Evolutionary conservation across 2,113 vertebrate genomes (phyloP).

Genomic region (Phodopus roborovskii): DNA sequence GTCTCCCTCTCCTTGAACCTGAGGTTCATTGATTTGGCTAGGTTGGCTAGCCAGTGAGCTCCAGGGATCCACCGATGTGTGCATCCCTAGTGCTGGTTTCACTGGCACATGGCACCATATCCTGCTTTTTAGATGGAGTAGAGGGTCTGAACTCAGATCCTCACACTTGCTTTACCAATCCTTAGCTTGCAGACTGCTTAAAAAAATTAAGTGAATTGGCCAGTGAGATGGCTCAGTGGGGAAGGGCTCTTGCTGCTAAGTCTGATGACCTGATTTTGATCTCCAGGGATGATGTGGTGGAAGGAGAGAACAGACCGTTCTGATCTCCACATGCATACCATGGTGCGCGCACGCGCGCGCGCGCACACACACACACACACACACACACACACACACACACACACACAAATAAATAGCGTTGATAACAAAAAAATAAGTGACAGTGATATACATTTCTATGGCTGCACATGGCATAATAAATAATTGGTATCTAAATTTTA

Average conservation of each 20-base stretch:
- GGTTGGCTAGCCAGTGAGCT: not conserved
- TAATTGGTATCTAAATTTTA: not conserved
- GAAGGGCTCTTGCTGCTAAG: not conserved
- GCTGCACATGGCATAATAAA: not conserved
- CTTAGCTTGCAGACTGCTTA: not conserved
- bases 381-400: not conserved
- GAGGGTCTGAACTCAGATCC: not conserved
- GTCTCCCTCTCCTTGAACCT: too few species aligned
- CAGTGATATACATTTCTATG: not conserved
- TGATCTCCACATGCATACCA: not conserved
- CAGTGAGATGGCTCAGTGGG: not conserved
- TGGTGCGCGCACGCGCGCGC: not conserved
- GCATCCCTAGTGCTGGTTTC: not conserved
- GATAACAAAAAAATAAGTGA: slow-evolving; percentile 17
- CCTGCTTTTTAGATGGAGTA: not conserved
- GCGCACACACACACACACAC: not conserved
- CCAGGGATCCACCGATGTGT: not conserved
- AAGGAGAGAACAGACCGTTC: not conserved
- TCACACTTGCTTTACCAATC: not conserved
- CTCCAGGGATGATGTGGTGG: not conserved
- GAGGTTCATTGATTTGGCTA: not conserved
- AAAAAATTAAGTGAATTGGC: not conserved
- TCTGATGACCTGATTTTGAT: not conserved
- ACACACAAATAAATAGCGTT: not conserved
- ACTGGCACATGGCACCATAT: too few species aligned